Percentiles rank a stretch among this genome's conserved stretches.
Evolutionary conservation across 2,888 invertebrate genomes (phyloP).

Genomic region (Microchrysa polita): DNA sequence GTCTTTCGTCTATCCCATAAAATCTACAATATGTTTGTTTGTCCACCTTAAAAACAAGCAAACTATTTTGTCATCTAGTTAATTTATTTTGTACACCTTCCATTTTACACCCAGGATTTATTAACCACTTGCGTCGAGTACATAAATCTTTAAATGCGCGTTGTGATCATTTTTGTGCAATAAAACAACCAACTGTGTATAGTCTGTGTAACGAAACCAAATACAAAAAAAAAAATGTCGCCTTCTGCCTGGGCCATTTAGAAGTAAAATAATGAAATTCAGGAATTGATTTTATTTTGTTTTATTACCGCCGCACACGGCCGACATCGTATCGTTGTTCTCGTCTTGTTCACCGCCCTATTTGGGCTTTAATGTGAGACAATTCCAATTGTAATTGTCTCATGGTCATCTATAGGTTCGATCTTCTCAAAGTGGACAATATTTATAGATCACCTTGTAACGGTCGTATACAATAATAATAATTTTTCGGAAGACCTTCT

Average conservation of each 20-base stretch:
- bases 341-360: background rate
- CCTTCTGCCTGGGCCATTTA: background rate
- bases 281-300: conserved; percentile 17
- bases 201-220: too few species aligned
- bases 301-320: background rate
- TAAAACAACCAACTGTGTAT: too few species aligned
- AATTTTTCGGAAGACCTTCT: conserved; percentile 2
- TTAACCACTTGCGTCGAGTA: conserved; percentile 39
- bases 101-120: conserved; percentile 40
- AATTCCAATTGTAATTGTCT: conserved; percentile 32
- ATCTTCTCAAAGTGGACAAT: conserved; percentile 21
- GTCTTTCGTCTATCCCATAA: conserved; percentile 14
- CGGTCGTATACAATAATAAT: conserved; percentile 39
- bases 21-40: conserved; percentile 29
- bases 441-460: conserved; percentile 39
- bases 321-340: background rate
- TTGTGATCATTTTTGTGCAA: conserved; percentile 13
- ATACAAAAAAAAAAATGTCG: conserved; percentile 15
- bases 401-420: conserved; percentile 21
- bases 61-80: conserved; percentile 44
- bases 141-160: conserved; percentile 35
- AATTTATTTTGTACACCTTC: conserved; percentile 40
- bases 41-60: conserved; percentile 16
- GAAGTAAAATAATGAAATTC: background rate
- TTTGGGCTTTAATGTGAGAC: background rate